Base-by-base conservation (phyloP, 2,113 vertebrate genomes). In the Callipepla californica region DNA sequence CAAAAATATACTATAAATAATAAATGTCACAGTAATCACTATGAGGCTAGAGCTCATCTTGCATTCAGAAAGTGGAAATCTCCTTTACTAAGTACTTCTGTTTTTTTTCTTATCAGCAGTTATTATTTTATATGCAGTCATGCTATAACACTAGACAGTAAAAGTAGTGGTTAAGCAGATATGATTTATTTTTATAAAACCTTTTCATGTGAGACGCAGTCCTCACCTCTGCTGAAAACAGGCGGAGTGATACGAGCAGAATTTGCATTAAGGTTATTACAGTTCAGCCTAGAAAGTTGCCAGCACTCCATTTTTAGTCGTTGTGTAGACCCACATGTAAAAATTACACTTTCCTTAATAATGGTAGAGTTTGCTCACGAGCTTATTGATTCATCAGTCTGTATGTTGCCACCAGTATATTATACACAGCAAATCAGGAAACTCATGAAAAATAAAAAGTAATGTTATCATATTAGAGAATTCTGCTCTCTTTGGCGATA, bases 371-470 rank as follows among this genome's bases (percentile, higher is more conserved):
- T 93, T 86, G 53, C 0, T 1, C 25, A 53, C 47, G 68, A 88
- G 36, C 19, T 38, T 85, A 87, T 87, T 4, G 13, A 92, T 94
- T 87, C 72, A 50, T 70, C 48, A 78, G 89, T 48, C 89, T 77
- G 26, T 75, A 75, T 94, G 48, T 85, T 87, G 69, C 48, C 45
- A 67, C 20, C 44, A 63, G 61, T 36, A 5, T 58, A 26, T 45
- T 89, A 28, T 79, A 50, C 42, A 15, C 61, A 47, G 38, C 62
- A 93, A 94, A 93, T 92, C 58, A 55, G 84, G 66, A 68, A 92
- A 87, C 67, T 96, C 91, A 94, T 96, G 80, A 96, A 96, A 96
- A 95, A 95, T 93, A 86, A 93, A 80, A 87, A 82, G 32, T 17
- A 16, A 38, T 93, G 79, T 85, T 94, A 87, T 53, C 68, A 74